Percentiles rank a stretch among this genome's conserved stretches.
These are phyloP conservation scores for Orchestes rusci DNA, from an alignment of 2,888 invertebrate species.

Conservation along the genomic window DNA sequence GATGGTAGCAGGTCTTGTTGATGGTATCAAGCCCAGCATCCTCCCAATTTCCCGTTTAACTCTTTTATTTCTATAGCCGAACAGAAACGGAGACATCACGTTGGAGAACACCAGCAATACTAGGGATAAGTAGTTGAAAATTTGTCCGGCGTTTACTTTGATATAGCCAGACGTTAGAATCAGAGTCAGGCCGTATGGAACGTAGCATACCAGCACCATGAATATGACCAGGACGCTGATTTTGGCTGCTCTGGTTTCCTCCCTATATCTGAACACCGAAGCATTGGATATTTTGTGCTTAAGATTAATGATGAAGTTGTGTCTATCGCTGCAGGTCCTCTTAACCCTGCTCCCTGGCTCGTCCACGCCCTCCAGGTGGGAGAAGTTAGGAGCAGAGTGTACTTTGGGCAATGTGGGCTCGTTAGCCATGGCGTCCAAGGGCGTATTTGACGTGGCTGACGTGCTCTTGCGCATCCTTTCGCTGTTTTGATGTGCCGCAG, in stretches of 20 bases:
- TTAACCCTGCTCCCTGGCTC: constrained; percentile 43
- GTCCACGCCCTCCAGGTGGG: constrained; percentile 26
- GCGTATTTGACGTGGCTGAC: constrained; percentile 48
- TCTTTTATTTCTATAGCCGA: constrained; percentile 66
- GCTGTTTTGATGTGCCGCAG: constrained; percentile 67
- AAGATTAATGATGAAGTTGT: constrained; percentile 63
- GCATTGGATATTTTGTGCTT: constrained; percentile 78
- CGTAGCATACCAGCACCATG: constrained; percentile 52
- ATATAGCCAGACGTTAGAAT: constrained; percentile 36
- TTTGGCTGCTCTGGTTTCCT: constrained; percentile 83
- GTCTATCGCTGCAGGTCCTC: constrained; percentile 50
- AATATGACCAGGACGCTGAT: constrained; percentile 74
- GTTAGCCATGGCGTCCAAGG: constrained; percentile 43
- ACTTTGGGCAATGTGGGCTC: constrained; percentile 37
- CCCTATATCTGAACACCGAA: constrained; percentile 75
- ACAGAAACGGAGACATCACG: constrained; percentile 65
- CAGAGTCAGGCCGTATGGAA: constrained; percentile 43
- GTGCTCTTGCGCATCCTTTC: constrained; percentile 49
- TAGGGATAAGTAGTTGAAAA: constrained; percentile 49
- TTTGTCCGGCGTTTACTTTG: constrained; percentile 38
- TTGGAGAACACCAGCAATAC: constrained; percentile 56
- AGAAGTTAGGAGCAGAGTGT: constrained; percentile 39
- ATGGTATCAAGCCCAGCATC: constrained; percentile 41
- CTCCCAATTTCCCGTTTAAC: constrained; percentile 52
- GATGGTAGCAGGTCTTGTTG: constrained; percentile 10